Conservation (phyloP, 2,888 invertebrate species). For the Hoplodrina ambigua region DNA sequence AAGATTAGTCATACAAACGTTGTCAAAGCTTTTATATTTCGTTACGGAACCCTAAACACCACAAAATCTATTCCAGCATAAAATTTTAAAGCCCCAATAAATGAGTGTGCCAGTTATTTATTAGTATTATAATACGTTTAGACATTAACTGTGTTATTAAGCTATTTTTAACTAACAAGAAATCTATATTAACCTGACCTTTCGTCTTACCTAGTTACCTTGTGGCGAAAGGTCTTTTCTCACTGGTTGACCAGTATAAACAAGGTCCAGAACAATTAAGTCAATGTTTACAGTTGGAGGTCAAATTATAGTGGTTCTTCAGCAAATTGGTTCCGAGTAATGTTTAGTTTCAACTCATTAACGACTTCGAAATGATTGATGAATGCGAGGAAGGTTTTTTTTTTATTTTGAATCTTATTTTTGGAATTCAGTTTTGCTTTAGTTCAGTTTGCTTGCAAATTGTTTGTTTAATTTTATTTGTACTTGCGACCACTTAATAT, state of each 20-base stretch:
- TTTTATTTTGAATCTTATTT: slow-evolving; percentile 51
- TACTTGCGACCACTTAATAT: too few species aligned
- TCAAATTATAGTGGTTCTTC: slow-evolving; percentile 67
- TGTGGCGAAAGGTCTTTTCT: slow-evolving; percentile 52
- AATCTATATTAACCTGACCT: slow-evolving; percentile 64
- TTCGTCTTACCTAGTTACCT: background rate
- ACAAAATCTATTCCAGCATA: slow-evolving; percentile 75
- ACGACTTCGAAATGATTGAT: slow-evolving; percentile 80
- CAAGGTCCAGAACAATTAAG: slow-evolving; percentile 47
- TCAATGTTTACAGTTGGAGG: slow-evolving; percentile 55
- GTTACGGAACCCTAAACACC: slow-evolving; percentile 61
- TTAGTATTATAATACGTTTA: slow-evolving; percentile 82
- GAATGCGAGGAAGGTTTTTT: slow-evolving; percentile 68
- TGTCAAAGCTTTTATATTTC: background rate
- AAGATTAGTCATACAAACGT: background rate
- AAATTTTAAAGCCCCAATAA: slow-evolving; percentile 82
- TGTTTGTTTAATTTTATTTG: too few species aligned
- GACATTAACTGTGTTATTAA: slow-evolving; percentile 77
- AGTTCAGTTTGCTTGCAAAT: slow-evolving; percentile 1
- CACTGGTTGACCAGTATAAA: slow-evolving; percentile 64
- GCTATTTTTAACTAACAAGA: slow-evolving; percentile 73
- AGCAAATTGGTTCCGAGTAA: slow-evolving; percentile 74
- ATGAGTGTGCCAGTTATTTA: slow-evolving; percentile 82
- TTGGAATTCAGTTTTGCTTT: slow-evolving; percentile 46
- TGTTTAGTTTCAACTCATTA: slow-evolving; percentile 82